A percentile compares a stretch with the other conserved stretches of the same genome.
Conservation (phyloP, 2,888 invertebrate genomes). For the Mongoloraphidia duomilia region DNA sequence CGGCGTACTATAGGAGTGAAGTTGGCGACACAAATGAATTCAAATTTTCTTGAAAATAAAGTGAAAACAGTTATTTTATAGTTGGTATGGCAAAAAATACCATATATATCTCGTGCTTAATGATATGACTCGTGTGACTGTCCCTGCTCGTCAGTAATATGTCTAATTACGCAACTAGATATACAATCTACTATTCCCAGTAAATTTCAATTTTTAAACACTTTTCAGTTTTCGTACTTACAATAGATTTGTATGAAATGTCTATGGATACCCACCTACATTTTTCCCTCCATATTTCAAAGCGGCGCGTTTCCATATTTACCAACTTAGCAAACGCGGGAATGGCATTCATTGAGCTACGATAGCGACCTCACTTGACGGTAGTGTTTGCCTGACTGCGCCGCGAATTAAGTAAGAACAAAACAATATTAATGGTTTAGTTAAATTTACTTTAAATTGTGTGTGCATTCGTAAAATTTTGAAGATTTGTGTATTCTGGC, state of each 20-base stretch:
- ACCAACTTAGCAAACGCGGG: slow-evolving; percentile 5
- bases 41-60: too few relatives aligned
- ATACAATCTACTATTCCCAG: too few relatives aligned
- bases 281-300: neutral
- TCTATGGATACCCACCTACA: neutral
- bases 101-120: too few relatives aligned
- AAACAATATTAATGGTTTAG: slow-evolving; percentile 6
- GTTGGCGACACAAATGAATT: too few relatives aligned
- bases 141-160: too few relatives aligned
- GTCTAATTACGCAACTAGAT: too few relatives aligned
- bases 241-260: neutral
- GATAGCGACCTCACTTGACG: slow-evolving; percentile 19
- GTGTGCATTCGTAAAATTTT: neutral
- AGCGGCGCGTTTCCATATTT: neutral
- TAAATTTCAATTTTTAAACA: too few relatives aligned
- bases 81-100: too few relatives aligned
- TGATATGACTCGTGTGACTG: too few relatives aligned
- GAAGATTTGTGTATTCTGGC: too few relatives aligned
- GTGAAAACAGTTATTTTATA: too few relatives aligned
- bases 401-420: slow-evolving; percentile 31
- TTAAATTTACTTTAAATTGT: slow-evolving; percentile 4
- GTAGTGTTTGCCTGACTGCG: slow-evolving; percentile 49
- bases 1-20: too few relatives aligned
- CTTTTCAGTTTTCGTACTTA: neutral
- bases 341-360: slow-evolving; percentile 2